These are phyloP conservation scores for Sesia apiformis DNA, from an alignment of 2,888 invertebrate species.

Conservation along the genomic window DNA sequence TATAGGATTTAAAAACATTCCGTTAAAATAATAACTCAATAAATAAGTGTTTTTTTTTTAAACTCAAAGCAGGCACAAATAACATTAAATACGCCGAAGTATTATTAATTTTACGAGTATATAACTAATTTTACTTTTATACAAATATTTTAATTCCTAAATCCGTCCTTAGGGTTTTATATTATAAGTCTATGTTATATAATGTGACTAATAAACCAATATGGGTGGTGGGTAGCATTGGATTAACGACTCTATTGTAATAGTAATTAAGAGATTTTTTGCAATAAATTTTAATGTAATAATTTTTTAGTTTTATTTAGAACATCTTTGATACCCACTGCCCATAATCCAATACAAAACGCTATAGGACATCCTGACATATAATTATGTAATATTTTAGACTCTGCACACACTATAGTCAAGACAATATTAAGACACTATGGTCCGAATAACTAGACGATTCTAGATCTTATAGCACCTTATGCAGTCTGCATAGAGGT, in stretches of 20 bases:
- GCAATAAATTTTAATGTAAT: conserved; percentile 30
- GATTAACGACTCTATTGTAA: conserved; percentile 19
- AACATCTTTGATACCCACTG: conserved; percentile 50
- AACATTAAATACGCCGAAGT: background rate
- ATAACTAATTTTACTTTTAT: background rate
- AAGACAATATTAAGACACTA: too few species aligned
- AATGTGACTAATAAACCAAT: conserved; percentile 16
- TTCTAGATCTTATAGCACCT: too few species aligned
- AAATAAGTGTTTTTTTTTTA: too few species aligned
- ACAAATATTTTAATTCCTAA: background rate
- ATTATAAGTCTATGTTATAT: background rate
- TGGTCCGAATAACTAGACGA: too few species aligned
- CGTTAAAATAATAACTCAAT: too few species aligned
- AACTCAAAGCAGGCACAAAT: too few species aligned
- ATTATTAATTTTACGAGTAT: background rate
- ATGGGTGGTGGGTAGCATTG: conserved; percentile 61
- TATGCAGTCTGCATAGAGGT: too few species aligned
- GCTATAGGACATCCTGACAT: background rate
- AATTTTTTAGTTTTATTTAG: conserved; percentile 45
- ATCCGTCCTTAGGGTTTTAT: background rate
- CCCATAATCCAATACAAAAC: conserved; percentile 18
- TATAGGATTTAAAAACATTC: too few species aligned
- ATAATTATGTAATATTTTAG: background rate
- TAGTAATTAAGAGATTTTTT: conserved; percentile 21
- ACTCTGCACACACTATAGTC: background rate